Base-by-base conservation (phyloP, 2,888 invertebrate genomes). In the Apotomis betuletana region DNA sequence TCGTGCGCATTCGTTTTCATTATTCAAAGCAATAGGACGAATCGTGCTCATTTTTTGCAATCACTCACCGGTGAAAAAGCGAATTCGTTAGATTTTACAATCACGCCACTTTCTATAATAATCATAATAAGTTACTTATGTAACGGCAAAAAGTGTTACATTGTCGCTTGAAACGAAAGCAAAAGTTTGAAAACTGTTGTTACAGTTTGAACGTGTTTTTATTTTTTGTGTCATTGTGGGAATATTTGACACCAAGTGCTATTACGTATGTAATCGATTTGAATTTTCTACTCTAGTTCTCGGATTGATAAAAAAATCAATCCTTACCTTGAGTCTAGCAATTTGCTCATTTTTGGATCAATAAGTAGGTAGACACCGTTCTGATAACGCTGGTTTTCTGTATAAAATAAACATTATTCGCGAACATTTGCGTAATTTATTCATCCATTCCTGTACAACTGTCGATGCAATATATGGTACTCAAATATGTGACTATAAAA, bases 21-120 rank as follows among this genome's bases (percentile, higher is more conserved):
- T 41, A 51, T 59, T 46, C 57, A 68, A 57, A 57, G 15, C 55
- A 67, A 70, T 67, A 63, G 63, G 62, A 68, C 41, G 51, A 63
- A 44, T 67, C 63, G 68, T 72, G 72, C 58, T 36, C 57, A 62
- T 72, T 68, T 72, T 72, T 72, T 72, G 68, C 59, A 63, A 68
- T 68, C 59, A 68, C 63, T 72, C 54, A 46, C 52, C 51, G 58
- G 10, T 51, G 52, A 58, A 72, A 67, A 68, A 72, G 62, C 54
- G 62, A 63, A 68, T 70, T 75, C 74, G 73, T 72, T 74, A 65
- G 57, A 63, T 77, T 67, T 67, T 70, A 46, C 74, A 73, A 77
- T 74, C 72, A 74, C 77, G 76, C 77, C 80, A 79, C 83, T 85
- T 83, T 85, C 83, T 81, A 83, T 77, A 73, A 76, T 75, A 78